A percentile compares a stretch with the other conserved stretches of the same genome.
Conservation (phyloP, 2,888 invertebrate species). For the Drosophila meridiana region DNA sequence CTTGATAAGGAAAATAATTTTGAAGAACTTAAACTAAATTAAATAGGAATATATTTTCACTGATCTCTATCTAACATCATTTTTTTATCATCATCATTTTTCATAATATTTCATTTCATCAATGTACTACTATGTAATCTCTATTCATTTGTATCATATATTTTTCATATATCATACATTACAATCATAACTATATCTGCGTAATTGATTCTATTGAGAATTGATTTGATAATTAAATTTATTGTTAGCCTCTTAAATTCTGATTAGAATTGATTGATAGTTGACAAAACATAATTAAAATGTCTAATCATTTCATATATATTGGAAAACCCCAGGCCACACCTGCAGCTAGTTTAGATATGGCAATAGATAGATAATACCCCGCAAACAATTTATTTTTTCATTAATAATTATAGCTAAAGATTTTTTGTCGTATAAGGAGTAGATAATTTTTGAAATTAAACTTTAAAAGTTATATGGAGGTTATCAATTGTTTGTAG, state of each 20-base stretch:
- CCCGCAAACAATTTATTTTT: neutral
- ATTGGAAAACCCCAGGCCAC: neutral
- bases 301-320: neutral
- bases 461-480: too few species aligned
- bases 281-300: neutral
- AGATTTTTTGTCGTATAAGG: too few species aligned
- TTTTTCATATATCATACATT: neutral
- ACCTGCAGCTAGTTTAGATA: neutral
- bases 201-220: neutral
- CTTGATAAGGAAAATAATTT: neutral
- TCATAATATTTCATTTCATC: neutral
- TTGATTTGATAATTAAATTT: neutral
- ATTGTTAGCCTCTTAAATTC: neutral
- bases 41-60: neutral
- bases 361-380: neutral
- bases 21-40: neutral
- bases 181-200: neutral
- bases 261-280: neutral
- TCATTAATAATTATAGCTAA: too few species aligned
- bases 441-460: too few species aligned
- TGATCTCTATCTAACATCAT: neutral
- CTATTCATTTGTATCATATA: neutral
- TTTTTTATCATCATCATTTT: neutral
- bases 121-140: too few species aligned
- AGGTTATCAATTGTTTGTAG: too few species aligned